phyloP scores from a whole-genome alignment of 2,113 vertebrate genomes.

The Coptodon rendalli region DNA sequence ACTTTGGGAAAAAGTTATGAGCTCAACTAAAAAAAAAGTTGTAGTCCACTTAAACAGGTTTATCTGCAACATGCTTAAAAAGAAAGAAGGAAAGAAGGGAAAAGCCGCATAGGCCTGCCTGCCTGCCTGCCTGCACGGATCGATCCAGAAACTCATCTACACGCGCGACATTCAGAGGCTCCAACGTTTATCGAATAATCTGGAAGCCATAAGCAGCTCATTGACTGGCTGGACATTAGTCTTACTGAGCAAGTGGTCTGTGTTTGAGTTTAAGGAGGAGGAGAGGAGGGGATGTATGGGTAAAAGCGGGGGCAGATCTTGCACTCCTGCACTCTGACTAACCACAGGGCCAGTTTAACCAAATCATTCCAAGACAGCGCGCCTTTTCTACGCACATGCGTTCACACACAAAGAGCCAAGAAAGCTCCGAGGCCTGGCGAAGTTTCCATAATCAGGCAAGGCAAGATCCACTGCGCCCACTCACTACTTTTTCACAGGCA shows the following conservation, averaged over 20 bases:
- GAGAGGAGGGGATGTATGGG: not conserved
- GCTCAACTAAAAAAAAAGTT: not conserved
- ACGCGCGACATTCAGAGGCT: constrained; percentile 7
- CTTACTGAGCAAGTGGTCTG: not conserved
- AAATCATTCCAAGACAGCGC: constrained; percentile 66
- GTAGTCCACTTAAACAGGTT: not conserved
- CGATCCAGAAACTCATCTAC: constrained; percentile 41
- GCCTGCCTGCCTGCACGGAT: not conserved
- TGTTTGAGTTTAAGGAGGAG: not conserved
- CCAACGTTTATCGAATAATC: constrained; percentile 48
- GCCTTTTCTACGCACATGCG: constrained; percentile 53
- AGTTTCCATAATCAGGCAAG: constrained; percentile 15
- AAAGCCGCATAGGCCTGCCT: constrained; percentile 11
- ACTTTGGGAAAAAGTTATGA: constrained; percentile 34
- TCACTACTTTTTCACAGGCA: constrained; percentile 41
- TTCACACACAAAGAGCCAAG: constrained; percentile 54
- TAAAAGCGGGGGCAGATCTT: not conserved
- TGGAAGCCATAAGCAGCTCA: constrained; percentile 35
- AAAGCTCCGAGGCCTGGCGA: constrained; percentile 24
- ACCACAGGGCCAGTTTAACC: constrained; percentile 30
- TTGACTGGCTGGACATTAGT: constrained; percentile 25
- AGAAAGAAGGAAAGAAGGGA: not conserved
- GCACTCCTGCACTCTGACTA: constrained; percentile 13
- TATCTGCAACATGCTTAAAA: not conserved
- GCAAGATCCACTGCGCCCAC: constrained; percentile 46